Base-by-base conservation (phyloP, 1,140 invertebrate genomes). In the Anoplophora glabripennis region DNA sequence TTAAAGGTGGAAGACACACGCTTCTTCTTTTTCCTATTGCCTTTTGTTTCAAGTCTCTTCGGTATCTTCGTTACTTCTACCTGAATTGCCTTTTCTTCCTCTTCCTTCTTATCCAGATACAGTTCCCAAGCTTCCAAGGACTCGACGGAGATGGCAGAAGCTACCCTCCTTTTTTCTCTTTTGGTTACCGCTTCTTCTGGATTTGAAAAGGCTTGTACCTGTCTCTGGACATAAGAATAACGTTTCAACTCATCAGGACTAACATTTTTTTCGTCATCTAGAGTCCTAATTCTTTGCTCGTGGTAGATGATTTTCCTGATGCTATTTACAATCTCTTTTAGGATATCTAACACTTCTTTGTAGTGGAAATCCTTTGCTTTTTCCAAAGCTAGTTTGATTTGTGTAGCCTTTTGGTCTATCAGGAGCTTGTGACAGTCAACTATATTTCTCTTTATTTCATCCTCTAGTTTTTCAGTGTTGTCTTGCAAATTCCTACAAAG, bases 1-100 rank as follows among this genome's bases (percentile, higher is more conserved):
- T 64, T 63, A 10, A 67, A 44, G n/a, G 67, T 69, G 7, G 67
- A 67, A 2, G 67, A 69, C n/a, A 69, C 54, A 14, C 65, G 59
- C 17, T 67, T 67, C 38, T 65, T 69, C 12, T 41, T 8, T 47
- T 61, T 61, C 9, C 56, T 59, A 15, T 37, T 36, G 8, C 34
- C 42, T 12, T 60, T 54, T 3, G 57, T 38, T 9, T 38, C 11
- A 3, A 44, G 62, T 38, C 64, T 55, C 55, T 57, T 58, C 5
- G 49, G 35, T 37, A 68, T 55, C 35, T 10, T n/a, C 21, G 21
- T 40, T 36, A 34, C 18, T 21, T 58, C 21, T 15, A 36, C 28
- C 14, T 45, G 11, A 5, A 12, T 4, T 7, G 21, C 33, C 21
- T 15, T 15, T 28, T 59, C 40, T 28, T 53, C 53, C 46, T 51